Evolutionary conservation across 2,113 vertebrate species (phyloP), one percentile per base, ranked within the genome.

Genomic region (Thalassoma bifasciatum): DNA sequence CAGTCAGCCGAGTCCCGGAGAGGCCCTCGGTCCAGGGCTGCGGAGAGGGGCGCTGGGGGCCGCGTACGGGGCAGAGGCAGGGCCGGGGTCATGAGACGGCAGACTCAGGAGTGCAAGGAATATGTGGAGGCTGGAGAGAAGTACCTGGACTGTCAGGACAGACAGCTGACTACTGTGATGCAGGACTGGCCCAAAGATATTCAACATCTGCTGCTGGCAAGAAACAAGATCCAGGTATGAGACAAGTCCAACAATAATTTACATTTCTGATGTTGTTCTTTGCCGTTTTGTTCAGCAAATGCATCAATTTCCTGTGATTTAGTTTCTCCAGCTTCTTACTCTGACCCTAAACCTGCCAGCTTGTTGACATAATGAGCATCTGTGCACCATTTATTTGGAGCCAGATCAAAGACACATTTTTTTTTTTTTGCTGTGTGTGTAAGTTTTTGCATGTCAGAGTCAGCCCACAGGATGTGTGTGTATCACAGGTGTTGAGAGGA

Each of bases 71-170:
- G 86, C 46, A 89, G 74, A 16, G 88, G 79, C 11, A 91, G 93
- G 58, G 91, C 84, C 14, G 82, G 85, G 24, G 92, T 93, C 0
- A 89, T 90, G 56, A 96, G 95, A 64, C 96, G 96, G n/a, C 96
- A 95, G 2, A 90, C 90, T 24, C 88, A 63, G 22, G 88, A 95
- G 3, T 99, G 98, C 63, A 95, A 96, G 38, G 94, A 94, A 69
- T 98, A 97, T 84, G 88, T 73, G 0, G 95, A 97, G 36, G 92
- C 93, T 8, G 94, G 96, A 5, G 96, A 99, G 81, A 98, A 97
- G 83, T 97, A 95, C 86, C 88, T 99, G 81, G 97, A 98, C 79
- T 99, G 98, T 72, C 96, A 98, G 91, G 96, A 97, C 81, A 94
- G 91, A 75, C 95, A 95, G 68, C 82, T 98, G 77, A 95, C 94